Base-by-base conservation (phyloP, 2,113 vertebrate genomes). In the Uria lomvia region DNA sequence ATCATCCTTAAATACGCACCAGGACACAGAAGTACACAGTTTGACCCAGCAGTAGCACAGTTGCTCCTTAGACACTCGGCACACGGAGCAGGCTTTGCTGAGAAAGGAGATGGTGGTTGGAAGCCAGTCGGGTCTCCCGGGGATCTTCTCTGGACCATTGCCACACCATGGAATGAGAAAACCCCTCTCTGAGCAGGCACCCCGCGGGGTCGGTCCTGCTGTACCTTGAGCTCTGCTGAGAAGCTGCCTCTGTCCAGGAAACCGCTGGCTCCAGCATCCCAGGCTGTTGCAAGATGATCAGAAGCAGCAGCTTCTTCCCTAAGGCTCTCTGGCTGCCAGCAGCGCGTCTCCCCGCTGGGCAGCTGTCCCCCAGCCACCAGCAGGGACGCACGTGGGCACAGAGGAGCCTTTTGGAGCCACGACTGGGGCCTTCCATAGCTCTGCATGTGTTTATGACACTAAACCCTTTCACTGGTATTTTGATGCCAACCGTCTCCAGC, bases 121-220 rank as follows among this genome's bases (percentile, higher is more conserved):
- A 45, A 79, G 47, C 56, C 78, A 26, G 4, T 5, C 1, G 2
- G 43, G 34, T 65, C 79, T 79, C 75, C 67, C 49, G 63, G 43
- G 89, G 9, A 77, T 49, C 34, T 80, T 13, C 89, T 73, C 72
- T 5, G 5, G 68, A 32, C 79, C 62, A 32, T 3, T 86, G 78
- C 42, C 66, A 75, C 75, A 38, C 15, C 50, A 29, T 2, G 20
- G 59, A 42, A 66, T 21, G 42, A 89, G 59, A 74, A 86, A 88
- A 30, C 19, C 42, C 42, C 30, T 45, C 62, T 49, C 23, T 43
- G 71, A 86, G 88, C 78, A 52, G 29, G n/a, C 38, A 47, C 15
- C 47, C 26, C 0, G 1, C 0, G 0, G 75, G 30, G 45, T 3
- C 3, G 3, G 52, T 62, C 62, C 52, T 67, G 12, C 40, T 73